Base-by-base conservation (phyloP, 2,888 invertebrate species). In the Macaria notata region DNA sequence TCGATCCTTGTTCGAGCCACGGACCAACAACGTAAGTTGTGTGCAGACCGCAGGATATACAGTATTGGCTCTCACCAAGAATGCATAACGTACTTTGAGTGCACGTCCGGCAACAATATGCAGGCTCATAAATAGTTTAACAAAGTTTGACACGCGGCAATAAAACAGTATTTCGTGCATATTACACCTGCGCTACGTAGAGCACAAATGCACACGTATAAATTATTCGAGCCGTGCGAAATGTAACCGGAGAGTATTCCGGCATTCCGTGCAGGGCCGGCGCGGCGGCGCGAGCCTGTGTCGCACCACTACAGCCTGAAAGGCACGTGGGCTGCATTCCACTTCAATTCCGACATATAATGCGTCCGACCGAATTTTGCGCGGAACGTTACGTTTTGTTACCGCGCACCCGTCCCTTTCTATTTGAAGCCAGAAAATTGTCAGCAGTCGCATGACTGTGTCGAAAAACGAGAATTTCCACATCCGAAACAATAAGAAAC, bases 301-400 rank as follows among this genome's bases (percentile, higher is more conserved):
- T 19, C 19, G 19, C 19, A 19, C 69, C 76, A 77, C 78, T 77
- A 81, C 77, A 78, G 73, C 72, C 72, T 48, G 59, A 59, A 59
- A 55, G 76, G 79, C 80, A 75, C 76, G 78, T 76, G 73, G 78
- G 72, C 76, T 76, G 81, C 84, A 87, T 87, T 86, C 83, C 84
- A 81, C 79, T 77, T 73, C 71, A 71, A 70, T 76, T 74, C 79
- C 72, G 75, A 75, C 70, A 80, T 72, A 81, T 78, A 65, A 78
- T 75, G 78, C 77, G 79, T 79, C 73, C 73, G 70, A 64, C 65
- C 62, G 65, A 73, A 73, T 69, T 73, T 75, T 73, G 71, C 67
- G 67, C 70, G 68, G 60, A 65, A 71, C 68, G 65, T 64, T 64
- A 59, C 62, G 61, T 73, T 77, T 74, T 73, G 76, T 70, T 68